A percentile compares a stretch with the other conserved stretches of the same genome.
Conservation (phyloP, 2,113 vertebrate genomes). For the Albula glossodonta region DNA sequence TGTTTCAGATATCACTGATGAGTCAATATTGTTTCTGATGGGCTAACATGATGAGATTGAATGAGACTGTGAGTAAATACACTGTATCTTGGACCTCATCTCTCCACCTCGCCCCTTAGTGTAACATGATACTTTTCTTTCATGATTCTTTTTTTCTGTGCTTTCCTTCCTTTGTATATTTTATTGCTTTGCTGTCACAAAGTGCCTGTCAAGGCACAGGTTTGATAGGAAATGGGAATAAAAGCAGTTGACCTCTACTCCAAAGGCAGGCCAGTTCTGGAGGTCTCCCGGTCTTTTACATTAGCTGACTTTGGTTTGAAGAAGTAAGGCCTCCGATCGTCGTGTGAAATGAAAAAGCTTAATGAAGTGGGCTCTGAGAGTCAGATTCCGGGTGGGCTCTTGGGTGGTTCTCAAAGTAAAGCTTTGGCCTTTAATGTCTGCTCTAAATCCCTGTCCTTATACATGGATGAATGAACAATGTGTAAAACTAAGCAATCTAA, state of each 20-base stretch:
- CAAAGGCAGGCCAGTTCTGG: background rate
- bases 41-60: background rate
- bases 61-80: background rate
- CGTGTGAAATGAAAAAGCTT: background rate
- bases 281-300: background rate
- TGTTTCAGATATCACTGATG: background rate
- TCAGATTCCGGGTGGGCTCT: background rate
- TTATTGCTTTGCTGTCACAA: background rate
- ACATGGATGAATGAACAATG: background rate
- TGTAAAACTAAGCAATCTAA: too few relatives aligned
- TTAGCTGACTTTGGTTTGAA: background rate
- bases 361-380: background rate
- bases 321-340: background rate
- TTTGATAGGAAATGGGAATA: background rate
- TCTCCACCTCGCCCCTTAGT: background rate
- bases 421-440: background rate
- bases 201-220: background rate
- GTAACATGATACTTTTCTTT: too few relatives aligned
- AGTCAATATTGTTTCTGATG: background rate
- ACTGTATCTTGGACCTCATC: background rate
- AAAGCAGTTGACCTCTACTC: background rate
- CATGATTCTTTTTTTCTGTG: too few relatives aligned
- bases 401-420: background rate
- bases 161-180: background rate
- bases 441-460: background rate